A percentile compares a stretch with the other conserved stretches of the same genome.
Evolutionary conservation across 2,113 vertebrate species (phyloP).

Genomic region (Sturnus vulgaris): DNA sequence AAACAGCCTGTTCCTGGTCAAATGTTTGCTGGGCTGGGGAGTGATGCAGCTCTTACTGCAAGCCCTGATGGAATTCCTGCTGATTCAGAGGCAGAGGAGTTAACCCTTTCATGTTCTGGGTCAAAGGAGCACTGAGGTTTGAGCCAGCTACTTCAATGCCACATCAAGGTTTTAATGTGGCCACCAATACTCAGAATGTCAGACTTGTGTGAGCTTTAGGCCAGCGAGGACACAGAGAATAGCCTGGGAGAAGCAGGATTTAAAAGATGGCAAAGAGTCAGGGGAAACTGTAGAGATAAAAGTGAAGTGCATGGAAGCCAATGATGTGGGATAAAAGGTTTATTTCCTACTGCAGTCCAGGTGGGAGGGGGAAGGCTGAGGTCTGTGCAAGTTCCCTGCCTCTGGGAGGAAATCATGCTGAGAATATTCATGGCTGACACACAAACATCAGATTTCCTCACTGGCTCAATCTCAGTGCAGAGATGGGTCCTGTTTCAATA

Average conservation of each 20-base stretch:
- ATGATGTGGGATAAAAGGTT: conserved; percentile 41
- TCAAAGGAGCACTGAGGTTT: background rate
- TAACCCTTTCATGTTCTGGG: conserved; percentile 39
- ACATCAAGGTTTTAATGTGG: background rate
- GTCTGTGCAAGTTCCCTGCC: background rate
- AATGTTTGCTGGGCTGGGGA: background rate
- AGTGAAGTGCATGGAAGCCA: conserved; percentile 21
- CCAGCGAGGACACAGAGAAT: background rate
- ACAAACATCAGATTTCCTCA: background rate
- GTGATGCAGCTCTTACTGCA: background rate
- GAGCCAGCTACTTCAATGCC: background rate
- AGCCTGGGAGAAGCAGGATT: conserved; percentile 6
- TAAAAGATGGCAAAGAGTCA: conserved; percentile 39
- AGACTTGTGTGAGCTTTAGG: conserved; percentile 1
- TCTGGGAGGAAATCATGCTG: background rate
- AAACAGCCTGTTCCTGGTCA: background rate
- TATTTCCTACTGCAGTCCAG: background rate
- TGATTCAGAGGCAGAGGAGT: background rate
- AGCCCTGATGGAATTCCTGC: background rate
- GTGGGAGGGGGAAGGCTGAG: background rate
- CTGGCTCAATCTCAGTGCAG: background rate
- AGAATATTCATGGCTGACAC: background rate
- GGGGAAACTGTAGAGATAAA: background rate
- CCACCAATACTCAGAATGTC: background rate
- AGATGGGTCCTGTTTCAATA: background rate